Evolutionary conservation across 2,888 invertebrate genomes (phyloP).

Genomic region (Colletes collaris): DNA sequence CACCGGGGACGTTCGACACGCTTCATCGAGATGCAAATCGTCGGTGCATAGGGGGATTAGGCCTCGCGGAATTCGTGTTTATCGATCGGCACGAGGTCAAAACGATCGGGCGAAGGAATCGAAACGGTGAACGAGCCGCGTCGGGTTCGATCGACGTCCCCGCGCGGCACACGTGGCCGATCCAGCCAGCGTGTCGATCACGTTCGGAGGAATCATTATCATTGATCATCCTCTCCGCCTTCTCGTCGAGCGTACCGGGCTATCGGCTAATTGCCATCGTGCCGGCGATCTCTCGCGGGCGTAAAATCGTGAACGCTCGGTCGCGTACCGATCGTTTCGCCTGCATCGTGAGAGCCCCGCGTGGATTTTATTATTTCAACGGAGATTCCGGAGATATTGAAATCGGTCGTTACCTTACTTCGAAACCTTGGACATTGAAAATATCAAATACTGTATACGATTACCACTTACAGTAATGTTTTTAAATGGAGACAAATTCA

Average conservation of each 20-base stretch:
- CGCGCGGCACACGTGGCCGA: constrained; percentile 69
- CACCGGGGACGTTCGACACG: constrained; percentile 32
- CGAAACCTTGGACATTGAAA: too few species aligned
- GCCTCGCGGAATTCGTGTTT: constrained; percentile 60
- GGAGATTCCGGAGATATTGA: constrained; percentile 14
- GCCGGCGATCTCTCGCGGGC: constrained; percentile 62
- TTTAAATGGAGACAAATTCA: too few species aligned
- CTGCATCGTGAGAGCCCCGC: constrained; percentile 36
- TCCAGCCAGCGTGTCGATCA: constrained; percentile 78
- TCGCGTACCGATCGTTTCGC: constrained; percentile 42
- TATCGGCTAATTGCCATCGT: constrained; percentile 72
- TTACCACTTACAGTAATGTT: too few species aligned
- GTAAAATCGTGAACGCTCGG: constrained; percentile 60
- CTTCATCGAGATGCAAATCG: constrained; percentile 73
- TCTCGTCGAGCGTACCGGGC: constrained; percentile 56
- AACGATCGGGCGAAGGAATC: constrained; percentile 32
- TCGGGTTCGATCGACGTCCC: constrained; percentile 39
- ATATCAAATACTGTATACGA: too few species aligned
- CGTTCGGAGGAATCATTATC: constrained; percentile 78
- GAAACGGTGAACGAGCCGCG: constrained; percentile 8
- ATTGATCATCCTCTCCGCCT: constrained; percentile 76
- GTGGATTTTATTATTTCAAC: constrained; percentile 6
- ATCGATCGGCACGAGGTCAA: constrained; percentile 64
- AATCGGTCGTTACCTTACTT: neutral
- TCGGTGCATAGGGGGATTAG: constrained; percentile 41